Conservation (phyloP, 2,888 invertebrate species). For the Drosophila phalerata region DNA sequence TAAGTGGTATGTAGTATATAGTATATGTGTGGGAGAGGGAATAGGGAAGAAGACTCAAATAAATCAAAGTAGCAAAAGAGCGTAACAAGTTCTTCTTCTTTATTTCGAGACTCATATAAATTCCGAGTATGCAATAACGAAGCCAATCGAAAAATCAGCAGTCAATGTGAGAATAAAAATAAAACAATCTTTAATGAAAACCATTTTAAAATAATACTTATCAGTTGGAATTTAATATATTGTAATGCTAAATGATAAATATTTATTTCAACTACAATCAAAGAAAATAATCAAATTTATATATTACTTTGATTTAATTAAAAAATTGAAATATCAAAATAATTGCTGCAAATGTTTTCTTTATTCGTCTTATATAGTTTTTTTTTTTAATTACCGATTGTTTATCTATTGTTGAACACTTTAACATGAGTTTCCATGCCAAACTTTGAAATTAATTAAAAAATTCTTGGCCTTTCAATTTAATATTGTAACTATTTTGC, state of each 20-base stretch:
- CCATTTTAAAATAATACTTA: neutral
- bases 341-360: no score
- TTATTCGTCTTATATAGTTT: neutral
- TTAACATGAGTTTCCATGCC: neutral
- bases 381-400: neutral
- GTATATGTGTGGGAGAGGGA: neutral
- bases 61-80: conserved; percentile 55
- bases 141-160: conserved; percentile 16
- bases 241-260: neutral
- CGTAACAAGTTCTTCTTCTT: conserved; percentile 43
- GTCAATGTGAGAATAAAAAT: neutral
- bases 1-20: neutral
- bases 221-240: neutral
- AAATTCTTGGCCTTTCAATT: conserved; percentile 26
- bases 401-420: neutral
- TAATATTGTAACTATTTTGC: conserved; percentile 36
- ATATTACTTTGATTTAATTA: no score
- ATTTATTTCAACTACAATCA: neutral
- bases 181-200: no score
- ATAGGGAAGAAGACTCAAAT: conserved; percentile 19
- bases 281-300: neutral
- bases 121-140: conserved; percentile 32
- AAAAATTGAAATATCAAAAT: no score
- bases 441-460: conserved; percentile 40
- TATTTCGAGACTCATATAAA: conserved; percentile 18